Evolutionary conservation across 2,797 vertebrate genomes (phyloP), one percentile per base, ranked within the genome.

Genomic region (Limosa lapponica): DNA sequence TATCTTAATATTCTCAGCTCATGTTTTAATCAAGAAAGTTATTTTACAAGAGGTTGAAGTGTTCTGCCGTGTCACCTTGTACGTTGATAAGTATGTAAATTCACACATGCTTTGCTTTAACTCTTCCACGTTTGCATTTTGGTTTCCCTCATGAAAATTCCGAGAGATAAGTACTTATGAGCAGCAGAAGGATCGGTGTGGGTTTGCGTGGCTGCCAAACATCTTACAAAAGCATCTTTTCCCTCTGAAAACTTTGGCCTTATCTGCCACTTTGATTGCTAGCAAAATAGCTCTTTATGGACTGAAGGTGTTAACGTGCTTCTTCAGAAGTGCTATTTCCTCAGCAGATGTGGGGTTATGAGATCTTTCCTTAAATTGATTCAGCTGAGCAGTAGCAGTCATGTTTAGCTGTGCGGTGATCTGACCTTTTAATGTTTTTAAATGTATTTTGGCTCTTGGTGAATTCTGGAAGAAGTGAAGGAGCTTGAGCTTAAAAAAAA

Each of bases 381-480:
- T 86, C 23, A 6, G 1, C 24, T 43, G 64, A 32, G 41, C 32
- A 11, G 52, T 8, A 27, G 16, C 57, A 87, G 48, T 85, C 28
- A 0, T 58, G 89, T 89, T 90, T 67, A 94, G 72, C 82, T 82
- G 59, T 85, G 4, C 49, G 10, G 43, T 36, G 79, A 17, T 67
- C 71, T 64, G 61, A 87, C 78, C 66, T 79, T 88, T 48, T 2
- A 39, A 54, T 44, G 32, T 34, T 36, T 95, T 66, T 14, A 81
- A 87, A 85, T 41, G n/a, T 70, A 55, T 82, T 93, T 86, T 85
- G 94, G 75, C 86, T 90, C 59, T 32, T 51, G 27, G 32, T 80
- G 78, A 83, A 54, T 79, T 91, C 73, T 94, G 83, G 71, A 90
- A 90, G 81, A 66, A 89, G 67, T 55, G 24, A 90, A 83, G 41